Evolutionary conservation across 2,797 vertebrate species (phyloP).

Genomic region (Mus caroli): DNA sequence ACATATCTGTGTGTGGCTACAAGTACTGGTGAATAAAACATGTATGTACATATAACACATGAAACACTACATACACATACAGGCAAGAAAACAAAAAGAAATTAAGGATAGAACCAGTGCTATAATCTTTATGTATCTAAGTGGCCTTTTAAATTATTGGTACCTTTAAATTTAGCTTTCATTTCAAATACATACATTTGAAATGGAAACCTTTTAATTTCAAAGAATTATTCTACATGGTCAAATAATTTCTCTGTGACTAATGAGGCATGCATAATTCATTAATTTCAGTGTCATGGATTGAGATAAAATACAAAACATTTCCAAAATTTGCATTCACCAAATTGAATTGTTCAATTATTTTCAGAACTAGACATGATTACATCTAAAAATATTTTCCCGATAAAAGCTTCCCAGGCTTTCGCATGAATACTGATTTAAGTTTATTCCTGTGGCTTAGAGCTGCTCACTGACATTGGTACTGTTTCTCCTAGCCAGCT

Average conservation of each 20-base stretch:
- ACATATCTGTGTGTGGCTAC: neutral
- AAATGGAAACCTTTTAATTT: neutral
- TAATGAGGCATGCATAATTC: slow-evolving; percentile 18
- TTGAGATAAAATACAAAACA: slow-evolving; percentile 1
- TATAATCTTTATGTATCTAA: neutral
- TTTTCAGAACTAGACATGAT: neutral
- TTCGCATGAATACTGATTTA: neutral
- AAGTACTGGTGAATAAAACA: neutral
- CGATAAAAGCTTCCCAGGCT: neutral
- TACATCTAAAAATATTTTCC: slow-evolving; percentile 38
- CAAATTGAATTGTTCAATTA: slow-evolving; percentile 8
- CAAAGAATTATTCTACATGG: neutral
- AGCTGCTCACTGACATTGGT: neutral
- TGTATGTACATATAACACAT: neutral
- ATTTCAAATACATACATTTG: slow-evolving; percentile 2
- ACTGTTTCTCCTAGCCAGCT: neutral
- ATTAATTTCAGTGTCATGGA: slow-evolving; percentile 25
- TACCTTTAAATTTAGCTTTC: slow-evolving; percentile 38
- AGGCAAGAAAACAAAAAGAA: neutral
- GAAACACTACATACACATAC: neutral
- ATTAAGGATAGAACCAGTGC: neutral
- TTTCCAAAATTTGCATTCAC: slow-evolving; percentile 25
- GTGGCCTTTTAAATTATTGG: neutral
- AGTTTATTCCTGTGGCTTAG: neutral
- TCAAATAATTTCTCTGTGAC: neutral